Conservation (phyloP, 2,888 invertebrate genomes). For the Drosophila ustulata region DNA sequence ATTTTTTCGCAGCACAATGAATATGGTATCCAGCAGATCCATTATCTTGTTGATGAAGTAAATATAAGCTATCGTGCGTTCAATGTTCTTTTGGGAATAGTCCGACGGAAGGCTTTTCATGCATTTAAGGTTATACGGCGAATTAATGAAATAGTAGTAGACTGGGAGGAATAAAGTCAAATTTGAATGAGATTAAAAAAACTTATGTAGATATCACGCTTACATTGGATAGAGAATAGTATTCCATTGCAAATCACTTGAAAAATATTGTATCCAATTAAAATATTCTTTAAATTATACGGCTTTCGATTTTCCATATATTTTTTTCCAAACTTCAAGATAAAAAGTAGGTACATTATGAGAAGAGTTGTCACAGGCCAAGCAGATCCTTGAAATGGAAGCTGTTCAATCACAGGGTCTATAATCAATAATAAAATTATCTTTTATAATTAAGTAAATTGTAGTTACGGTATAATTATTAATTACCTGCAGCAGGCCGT, state of each 20-base stretch:
- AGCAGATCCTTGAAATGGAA: constrained; percentile 7
- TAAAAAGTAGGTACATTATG: not conserved
- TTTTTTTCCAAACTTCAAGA: constrained; percentile 14
- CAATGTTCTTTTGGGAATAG: constrained; percentile 3
- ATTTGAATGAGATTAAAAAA: not conserved
- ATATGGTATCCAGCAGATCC: constrained; percentile 29
- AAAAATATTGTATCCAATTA: constrained; percentile 12
- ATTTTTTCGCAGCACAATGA: constrained; percentile 32
- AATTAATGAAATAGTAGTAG: not conserved
- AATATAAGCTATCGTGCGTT: not conserved
- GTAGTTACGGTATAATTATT: no score
- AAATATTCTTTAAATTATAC: constrained; percentile 1
- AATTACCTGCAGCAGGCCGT: no score
- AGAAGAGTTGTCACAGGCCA: constrained; percentile 6
- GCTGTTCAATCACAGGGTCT: not conserved
- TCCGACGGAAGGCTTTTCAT: constrained; percentile 6
- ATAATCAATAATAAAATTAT: no score
- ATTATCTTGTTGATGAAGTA: constrained; percentile 29
- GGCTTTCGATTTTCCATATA: constrained; percentile 20
- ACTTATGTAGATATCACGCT: not conserved
- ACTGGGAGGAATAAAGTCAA: not conserved
- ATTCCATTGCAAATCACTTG: constrained; percentile 19
- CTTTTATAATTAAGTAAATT: no score
- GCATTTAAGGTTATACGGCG: not conserved
- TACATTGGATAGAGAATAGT: constrained; percentile 1